A percentile compares a stretch with the other conserved stretches of the same genome.
Evolutionary conservation across 2,113 vertebrate genomes (phyloP).

Genomic region (Alaudala cheleensis): DNA sequence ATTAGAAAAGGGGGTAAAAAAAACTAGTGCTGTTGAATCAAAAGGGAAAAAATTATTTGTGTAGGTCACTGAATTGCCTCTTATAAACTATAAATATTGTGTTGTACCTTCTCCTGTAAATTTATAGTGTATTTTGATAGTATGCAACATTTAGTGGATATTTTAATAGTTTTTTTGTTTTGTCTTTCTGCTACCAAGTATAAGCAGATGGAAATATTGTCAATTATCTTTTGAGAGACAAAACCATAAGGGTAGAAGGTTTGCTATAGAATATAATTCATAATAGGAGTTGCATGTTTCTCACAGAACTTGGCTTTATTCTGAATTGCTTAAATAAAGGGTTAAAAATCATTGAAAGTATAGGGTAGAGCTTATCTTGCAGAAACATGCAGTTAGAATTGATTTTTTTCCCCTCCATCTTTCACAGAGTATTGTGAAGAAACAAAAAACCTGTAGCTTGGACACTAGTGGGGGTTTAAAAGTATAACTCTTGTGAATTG

Average conservation of each 20-base stretch:
- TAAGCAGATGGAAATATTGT: not conserved
- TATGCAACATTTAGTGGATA: not conserved
- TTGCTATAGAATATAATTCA: not conserved
- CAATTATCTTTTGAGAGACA: not conserved
- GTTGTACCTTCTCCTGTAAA: not conserved
- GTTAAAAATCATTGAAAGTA: not conserved
- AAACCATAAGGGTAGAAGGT: not conserved
- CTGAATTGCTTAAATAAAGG: not conserved
- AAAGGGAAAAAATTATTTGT: not conserved
- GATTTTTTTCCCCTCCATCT: not conserved
- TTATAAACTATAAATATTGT: not conserved
- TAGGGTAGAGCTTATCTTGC: not conserved
- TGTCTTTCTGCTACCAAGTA: not conserved
- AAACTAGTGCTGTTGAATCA: not conserved
- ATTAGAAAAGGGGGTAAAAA: not conserved
- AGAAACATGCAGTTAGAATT: slow-evolving; percentile 13
- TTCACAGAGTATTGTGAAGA: not conserved
- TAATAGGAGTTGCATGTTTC: not conserved
- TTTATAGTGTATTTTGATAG: not conserved
- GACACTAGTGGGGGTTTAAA: not conserved
- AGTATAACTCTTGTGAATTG: not conserved
- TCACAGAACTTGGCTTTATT: not conserved
- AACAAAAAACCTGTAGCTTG: not conserved
- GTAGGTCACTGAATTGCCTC: not conserved
- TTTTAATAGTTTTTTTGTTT: not conserved